Base-by-base conservation (phyloP, 2,113 vertebrate genomes). In the Neodon shergylaensis region DNA sequence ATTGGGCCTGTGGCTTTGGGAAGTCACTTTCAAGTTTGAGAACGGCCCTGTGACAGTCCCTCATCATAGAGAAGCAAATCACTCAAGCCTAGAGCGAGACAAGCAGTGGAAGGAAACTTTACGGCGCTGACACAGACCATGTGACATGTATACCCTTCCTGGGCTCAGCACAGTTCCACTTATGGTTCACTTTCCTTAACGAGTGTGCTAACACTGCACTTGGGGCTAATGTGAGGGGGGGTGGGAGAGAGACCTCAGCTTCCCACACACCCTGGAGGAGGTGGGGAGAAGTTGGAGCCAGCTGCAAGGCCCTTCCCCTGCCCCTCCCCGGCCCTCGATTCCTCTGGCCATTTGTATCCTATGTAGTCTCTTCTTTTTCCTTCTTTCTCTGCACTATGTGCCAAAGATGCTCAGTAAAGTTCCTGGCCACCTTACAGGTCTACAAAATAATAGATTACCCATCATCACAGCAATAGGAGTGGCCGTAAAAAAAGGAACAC, bases 151-250 rank as follows among this genome's bases (percentile, higher is more conserved):
- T 21, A 9, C 9, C 4, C 5, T 21, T 21, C 49, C 5, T 17
- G 0, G 12, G 26, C 54, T 42, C 16, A 19, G 17, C 7, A 24
- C 1, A 28, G 8, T 0, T 12, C 47, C 19, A 3, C 28, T 22
- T 1, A 0, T 5, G 10, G 28, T 0, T 31, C 68, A 1, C 24
- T 10, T 54, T 54, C 78, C 31, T 24, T 7, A 22, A 21, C 1
- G 3, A 7, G 79, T 24, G 47, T 49, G 83, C 10, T 2, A 10
- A 13, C 7, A 52, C 74, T 33, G 22, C 4, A 2, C 36, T 6
- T 22, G 1, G 49, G n/a, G 66, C 33, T 4, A 1, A 5, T 0
- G 11, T 5, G 11, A 2, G 77, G 24, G 0, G 0, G 26, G 7
- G 28, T 0, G 44, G 24, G 4, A n/a, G 13, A 39, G 13, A 5